Evolutionary conservation across 2,797 vertebrate species (phyloP).

Genomic region (Aphelocoma californica): DNA sequence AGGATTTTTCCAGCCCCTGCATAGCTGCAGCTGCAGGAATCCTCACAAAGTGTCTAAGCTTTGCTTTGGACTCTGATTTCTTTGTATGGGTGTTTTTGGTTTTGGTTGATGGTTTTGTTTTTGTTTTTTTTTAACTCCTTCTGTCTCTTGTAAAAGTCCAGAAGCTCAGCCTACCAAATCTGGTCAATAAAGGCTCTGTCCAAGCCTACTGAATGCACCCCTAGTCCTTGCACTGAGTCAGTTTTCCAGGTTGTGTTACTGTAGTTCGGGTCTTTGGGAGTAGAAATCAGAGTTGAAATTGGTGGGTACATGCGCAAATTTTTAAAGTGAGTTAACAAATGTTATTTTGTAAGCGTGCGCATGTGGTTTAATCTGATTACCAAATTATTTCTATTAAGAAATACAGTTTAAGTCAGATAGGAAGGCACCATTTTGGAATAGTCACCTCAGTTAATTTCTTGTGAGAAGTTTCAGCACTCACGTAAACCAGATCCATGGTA

Average conservation of each 20-base stretch:
- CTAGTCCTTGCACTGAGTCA: background rate
- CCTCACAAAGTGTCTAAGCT: background rate
- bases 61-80: background rate
- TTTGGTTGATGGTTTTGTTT: background rate
- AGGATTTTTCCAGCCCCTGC: background rate
- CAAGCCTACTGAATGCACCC: background rate
- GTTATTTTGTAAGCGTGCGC: background rate
- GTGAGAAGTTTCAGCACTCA: background rate
- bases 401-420: background rate
- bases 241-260: background rate
- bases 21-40: background rate
- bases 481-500: rapidly evolving
- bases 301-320: background rate
- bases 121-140: background rate
- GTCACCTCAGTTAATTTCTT: background rate
- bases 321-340: background rate
- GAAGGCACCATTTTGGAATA: background rate
- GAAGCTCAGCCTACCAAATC: background rate
- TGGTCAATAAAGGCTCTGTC: background rate
- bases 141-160: background rate
- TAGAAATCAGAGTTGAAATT: background rate
- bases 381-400: background rate
- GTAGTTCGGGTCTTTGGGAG: background rate
- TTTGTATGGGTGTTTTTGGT: background rate
- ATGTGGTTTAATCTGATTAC: background rate